Base-by-base conservation (phyloP, 2,888 invertebrate genomes). In the Dynastes grantii region DNA sequence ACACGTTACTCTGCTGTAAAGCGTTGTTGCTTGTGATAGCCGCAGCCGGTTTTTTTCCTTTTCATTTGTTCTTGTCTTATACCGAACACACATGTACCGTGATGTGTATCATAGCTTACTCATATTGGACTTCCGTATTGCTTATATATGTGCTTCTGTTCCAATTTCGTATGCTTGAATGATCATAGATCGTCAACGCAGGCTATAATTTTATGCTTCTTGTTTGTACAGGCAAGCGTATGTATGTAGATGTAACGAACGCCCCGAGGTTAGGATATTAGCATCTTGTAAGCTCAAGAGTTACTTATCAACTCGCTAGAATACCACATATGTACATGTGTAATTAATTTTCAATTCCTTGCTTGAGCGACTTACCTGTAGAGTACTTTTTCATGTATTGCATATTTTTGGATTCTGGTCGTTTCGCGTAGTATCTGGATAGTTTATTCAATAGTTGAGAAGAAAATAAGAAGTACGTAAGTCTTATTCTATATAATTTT, bases 111-210 rank as follows among this genome's bases (percentile, higher is more conserved):
- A 68, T 68, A 68, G 40, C 11, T 51, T 27, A 68, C 16, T 68
- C 68, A 51, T 49, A 68, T 68, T 68, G 51, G 51, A 68, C 68
- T 68, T 68, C 68, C 68, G 68, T 49, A 51, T 68, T 68, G 68
- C 53, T 29, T 68, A 22, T 68, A 51, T 68, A 68, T 68, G 49
- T 51, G 68, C 68, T 68, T 51, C 68, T 68, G 68, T 68, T 68
- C 51, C 27, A 68, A 68, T 68, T 68, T 68, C 51, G 13, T 51
- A 68, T 68, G 68, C 68, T 51, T 53, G 27, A 68, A 22, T 68
- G 68, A 68, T 68, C 53, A 27, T 68, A 51, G 51, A 68, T 51
- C 51, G 68, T 68, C 51, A 2, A 68, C 9, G 27, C 51, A 68
- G 13, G 49, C 27, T 51, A 40, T 68, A 68, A 68, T 68, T 51